A percentile compares a stretch with the other conserved stretches of the same genome.
Conservation (phyloP, 2,888 invertebrate species). For the Trichopria drosophilae region DNA sequence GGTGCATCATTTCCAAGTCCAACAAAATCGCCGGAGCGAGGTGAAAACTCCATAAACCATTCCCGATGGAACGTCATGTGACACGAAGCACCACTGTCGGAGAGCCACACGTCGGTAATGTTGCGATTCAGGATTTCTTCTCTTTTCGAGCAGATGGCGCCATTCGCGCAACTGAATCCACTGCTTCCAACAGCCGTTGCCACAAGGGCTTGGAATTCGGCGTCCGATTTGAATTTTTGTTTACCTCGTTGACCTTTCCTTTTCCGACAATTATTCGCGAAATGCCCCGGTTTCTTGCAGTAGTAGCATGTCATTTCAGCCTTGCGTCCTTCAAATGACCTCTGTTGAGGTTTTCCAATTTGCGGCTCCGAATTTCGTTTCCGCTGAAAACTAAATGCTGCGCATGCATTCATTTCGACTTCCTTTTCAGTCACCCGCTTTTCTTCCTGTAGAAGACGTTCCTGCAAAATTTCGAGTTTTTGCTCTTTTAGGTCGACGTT, state of each 20-base stretch:
- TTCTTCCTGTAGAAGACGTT: constrained; percentile 34
- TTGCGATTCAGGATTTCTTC: not conserved
- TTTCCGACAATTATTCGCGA: too few species aligned
- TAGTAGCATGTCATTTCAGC: too few species aligned
- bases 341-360: too few species aligned
- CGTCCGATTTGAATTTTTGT: not conserved
- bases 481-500: constrained; percentile 27
- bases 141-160: not conserved
- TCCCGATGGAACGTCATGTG: constrained; percentile 27
- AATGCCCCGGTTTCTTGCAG: too few species aligned
- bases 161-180: too few species aligned
- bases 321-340: too few species aligned
- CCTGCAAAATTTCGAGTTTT: constrained; percentile 30
- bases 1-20: constrained; percentile 18
- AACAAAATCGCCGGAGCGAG: not conserved
- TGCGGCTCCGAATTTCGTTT: too few species aligned
- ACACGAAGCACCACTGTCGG: constrained; percentile 27
- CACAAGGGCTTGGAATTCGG: too few species aligned
- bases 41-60: constrained; percentile 10
- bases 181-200: too few species aligned
- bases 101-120: constrained; percentile 14
- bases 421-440: constrained; percentile 9
- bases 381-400: too few species aligned
- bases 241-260: not conserved
- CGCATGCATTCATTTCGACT: constrained; percentile 2